Evolutionary conservation across 2,888 invertebrate species (phyloP).

Genomic region (Aproaerema taeniolella): DNA sequence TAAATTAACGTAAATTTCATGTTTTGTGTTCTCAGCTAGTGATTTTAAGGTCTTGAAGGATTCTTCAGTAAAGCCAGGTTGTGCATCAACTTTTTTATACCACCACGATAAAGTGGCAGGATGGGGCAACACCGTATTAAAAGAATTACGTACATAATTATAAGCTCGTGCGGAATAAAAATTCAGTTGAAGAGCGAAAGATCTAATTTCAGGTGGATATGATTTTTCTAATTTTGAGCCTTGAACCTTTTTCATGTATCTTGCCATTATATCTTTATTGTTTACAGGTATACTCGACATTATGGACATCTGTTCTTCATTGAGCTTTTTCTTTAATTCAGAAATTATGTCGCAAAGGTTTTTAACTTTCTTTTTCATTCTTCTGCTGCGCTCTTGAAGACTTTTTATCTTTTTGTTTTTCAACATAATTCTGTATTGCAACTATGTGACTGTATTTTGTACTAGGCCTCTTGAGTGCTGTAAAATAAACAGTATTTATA

Average conservation of each 20-base stretch:
- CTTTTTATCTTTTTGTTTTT: too few relatives aligned
- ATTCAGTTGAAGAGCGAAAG: conserved; percentile 6
- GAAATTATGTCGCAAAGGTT: not conserved
- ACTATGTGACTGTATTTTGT: too few relatives aligned
- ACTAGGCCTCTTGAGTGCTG: too few relatives aligned
- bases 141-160: conserved; percentile 6
- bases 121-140: conserved; percentile 9
- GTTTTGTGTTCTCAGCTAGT: not conserved
- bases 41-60: not conserved
- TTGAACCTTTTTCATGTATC: not conserved
- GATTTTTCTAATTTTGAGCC: conserved; percentile 1
- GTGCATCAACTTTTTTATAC: conserved; percentile 8
- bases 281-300: not conserved
- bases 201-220: conserved; percentile 6
- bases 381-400: too few relatives aligned
- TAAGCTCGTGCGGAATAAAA: conserved; percentile 6
- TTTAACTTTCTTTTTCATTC: not conserved
- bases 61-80: conserved; percentile 5
- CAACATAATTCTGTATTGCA: too few relatives aligned
- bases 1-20: conserved; percentile 2
- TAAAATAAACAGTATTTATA: too few relatives aligned
- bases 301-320: not conserved
- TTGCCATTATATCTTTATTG: not conserved
- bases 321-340: not conserved
- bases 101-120: conserved; percentile 3